These are phyloP conservation scores for Aporophyla lueneburgensis DNA, from an alignment of 2,888 invertebrate genomes.

Conservation along the genomic window DNA sequence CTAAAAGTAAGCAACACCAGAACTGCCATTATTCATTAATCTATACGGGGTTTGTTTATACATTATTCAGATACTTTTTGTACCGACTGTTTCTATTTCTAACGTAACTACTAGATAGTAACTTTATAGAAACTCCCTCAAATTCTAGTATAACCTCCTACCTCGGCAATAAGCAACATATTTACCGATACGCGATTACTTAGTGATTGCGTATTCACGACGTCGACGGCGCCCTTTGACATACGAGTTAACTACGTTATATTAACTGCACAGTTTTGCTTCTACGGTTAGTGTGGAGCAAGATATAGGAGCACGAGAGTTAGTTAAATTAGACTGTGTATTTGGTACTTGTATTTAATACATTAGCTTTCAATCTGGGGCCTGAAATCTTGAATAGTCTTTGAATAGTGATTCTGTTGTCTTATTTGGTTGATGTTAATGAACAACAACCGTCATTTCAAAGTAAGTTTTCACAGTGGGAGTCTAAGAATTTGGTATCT, in stretches of 20 bases:
- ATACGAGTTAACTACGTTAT: constrained; percentile 66
- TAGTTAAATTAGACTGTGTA: constrained; percentile 1
- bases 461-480: neutral
- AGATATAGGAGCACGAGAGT: constrained; percentile 42
- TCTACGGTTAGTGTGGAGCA: constrained; percentile 51
- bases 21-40: neutral
- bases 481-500: neutral
- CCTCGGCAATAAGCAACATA: constrained; percentile 44
- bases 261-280: constrained; percentile 68
- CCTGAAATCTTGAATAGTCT: neutral
- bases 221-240: constrained; percentile 69
- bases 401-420: neutral
- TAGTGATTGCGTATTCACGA: constrained; percentile 66
- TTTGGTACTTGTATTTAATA: constrained; percentile 14
- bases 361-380: neutral
- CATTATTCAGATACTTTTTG: neutral
- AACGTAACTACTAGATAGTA: neutral
- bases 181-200: constrained; percentile 60
- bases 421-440: neutral
- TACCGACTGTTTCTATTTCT: neutral
- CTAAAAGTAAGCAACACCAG: neutral
- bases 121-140: neutral
- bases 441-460: too few species aligned
- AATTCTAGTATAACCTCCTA: neutral
- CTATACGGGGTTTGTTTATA: neutral